Base-by-base conservation (phyloP, 1,140 invertebrate species). In the Drosophila dunni region DNA sequence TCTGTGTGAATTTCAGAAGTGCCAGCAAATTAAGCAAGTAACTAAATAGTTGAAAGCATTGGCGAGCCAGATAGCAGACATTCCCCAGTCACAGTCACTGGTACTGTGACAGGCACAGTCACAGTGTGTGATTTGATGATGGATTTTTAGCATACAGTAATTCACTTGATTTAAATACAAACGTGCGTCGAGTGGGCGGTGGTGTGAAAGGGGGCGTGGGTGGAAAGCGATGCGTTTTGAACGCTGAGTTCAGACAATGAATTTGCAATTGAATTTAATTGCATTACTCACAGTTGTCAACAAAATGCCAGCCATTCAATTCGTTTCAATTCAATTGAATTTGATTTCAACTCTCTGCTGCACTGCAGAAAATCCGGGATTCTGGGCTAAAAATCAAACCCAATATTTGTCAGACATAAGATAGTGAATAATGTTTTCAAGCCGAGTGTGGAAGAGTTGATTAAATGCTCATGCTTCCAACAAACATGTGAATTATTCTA, bases 261-360 rank as follows among this genome's bases (percentile, higher is more conserved):
- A 85, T 78, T 85, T 81, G 83, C 82, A 86, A 88, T 86, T 86
- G 83, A 88, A 86, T 88, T 86, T 82, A 88, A 86, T 86, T 86
- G 82, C 82, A 86, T 86, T 86, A 88, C 79, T 86, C 79, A 86
- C 83, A 88, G 79, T 86, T 86, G 83, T 86, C 82, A 86, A 86
- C 82, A 86, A 86, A 83, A 88, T 83, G 83, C 79, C 82, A 82
- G 51, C 64, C 78, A 88, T 88, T 86, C 83, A 86, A 83, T 83
- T 77, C 83, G 83, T 88, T 86, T 88, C 79, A 83, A 86, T 79
- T 64, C 83, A 86, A 86, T 86, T 86, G 76, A 88, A 88, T 88
- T 86, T 88, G 79, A 88, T 88, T 86, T 85, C 67, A 66, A 72
- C 82, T 67, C 50, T 45, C 24, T 29, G 0, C 24, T 29, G 6